Conservation (phyloP, 2,113 vertebrate species). For the Crotophaga sulcirostris region DNA sequence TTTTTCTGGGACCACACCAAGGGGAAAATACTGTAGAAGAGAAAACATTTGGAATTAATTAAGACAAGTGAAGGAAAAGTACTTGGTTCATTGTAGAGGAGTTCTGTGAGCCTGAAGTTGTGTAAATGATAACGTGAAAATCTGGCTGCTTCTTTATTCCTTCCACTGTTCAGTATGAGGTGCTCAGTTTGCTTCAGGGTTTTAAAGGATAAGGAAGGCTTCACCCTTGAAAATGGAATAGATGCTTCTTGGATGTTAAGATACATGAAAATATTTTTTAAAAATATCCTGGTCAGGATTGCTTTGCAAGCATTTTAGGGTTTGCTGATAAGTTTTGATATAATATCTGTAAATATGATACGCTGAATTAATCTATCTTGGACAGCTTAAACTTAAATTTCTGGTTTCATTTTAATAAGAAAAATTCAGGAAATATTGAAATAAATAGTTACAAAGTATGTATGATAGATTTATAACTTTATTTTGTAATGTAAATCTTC, state of each 20-base stretch:
- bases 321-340: not conserved
- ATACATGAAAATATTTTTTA: not conserved
- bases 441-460: not conserved
- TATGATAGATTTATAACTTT: not conserved
- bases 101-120: not conserved
- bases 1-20: not conserved
- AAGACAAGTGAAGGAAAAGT: not conserved
- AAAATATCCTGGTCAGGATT: not conserved
- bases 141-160: not conserved
- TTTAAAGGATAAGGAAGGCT: conserved; percentile 18
- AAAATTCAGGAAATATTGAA: not conserved
- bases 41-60: not conserved
- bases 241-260: not conserved
- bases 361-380: not conserved
- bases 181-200: conserved; percentile 2
- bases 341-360: not conserved
- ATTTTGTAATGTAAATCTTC: not conserved
- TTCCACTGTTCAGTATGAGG: not conserved
- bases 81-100: not conserved
- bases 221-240: not conserved
- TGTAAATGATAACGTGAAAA: conserved; percentile 20
- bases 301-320: not conserved
- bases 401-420: not conserved
- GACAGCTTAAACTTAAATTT: not conserved
- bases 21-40: not conserved